phyloP scores from a whole-genome alignment of 2,888 invertebrate species.

The Folsomia candida region DNA sequence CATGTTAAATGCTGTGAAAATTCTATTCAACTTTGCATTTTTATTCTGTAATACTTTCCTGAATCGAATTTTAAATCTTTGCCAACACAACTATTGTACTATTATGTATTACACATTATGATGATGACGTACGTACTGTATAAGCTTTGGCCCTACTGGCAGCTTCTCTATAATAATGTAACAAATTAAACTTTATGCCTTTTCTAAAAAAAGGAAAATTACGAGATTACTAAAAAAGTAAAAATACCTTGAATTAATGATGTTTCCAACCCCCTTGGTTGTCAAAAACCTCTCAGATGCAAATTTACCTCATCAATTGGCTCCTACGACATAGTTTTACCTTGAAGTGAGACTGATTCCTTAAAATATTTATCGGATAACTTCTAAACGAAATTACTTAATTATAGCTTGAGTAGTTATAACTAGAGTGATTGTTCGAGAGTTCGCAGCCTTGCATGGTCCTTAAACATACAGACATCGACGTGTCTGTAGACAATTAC shows the following conservation, averaged over 20 bases:
- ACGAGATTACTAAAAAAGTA: slow-evolving; percentile 24
- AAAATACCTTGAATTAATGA: slow-evolving; percentile 1
- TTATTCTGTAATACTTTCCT: not conserved
- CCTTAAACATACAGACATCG: slow-evolving; percentile 3
- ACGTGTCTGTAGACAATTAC: slow-evolving; percentile 19
- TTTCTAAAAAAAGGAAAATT: too few relatives aligned
- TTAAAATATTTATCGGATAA: slow-evolving; percentile 16
- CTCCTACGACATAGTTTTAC: slow-evolving; percentile 1
- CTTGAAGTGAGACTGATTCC: slow-evolving; percentile 28
- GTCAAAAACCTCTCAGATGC: not conserved
- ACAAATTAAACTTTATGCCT: too few relatives aligned
- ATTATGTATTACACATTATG: too few relatives aligned
- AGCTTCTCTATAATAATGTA: too few relatives aligned
- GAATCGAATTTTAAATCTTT: not conserved
- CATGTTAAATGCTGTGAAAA: not conserved
- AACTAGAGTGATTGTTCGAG: not conserved
- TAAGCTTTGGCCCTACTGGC: too few relatives aligned
- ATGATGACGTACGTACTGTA: too few relatives aligned
- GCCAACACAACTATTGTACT: not conserved
- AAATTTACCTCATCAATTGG: not conserved
- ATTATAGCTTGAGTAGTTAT: slow-evolving; percentile 23
- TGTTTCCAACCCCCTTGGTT: not conserved
- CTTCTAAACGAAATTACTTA: not conserved
- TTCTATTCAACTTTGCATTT: not conserved
- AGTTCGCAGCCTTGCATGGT: slow-evolving; percentile 1